These are phyloP conservation scores for Lacanobia wlatinum DNA, from an alignment of 2,888 invertebrate genomes.

Conservation along the genomic window DNA sequence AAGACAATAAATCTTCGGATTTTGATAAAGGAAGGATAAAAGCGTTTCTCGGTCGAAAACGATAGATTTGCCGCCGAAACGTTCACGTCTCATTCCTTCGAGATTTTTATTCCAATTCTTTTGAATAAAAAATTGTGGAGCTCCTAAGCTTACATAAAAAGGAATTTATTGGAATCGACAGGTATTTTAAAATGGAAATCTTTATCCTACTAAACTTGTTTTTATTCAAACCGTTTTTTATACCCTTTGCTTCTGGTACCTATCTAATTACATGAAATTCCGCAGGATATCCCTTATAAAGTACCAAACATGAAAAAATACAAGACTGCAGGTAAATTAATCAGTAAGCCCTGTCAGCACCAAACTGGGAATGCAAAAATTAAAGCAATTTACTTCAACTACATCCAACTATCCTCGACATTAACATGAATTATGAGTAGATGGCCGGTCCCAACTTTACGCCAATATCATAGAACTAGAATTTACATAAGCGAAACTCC, in stretches of 20 bases:
- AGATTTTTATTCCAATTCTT: conserved; percentile 27
- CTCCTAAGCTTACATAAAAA: background rate
- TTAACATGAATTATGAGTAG: conserved; percentile 46
- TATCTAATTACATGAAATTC: no score
- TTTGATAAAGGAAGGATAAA: conserved; percentile 45
- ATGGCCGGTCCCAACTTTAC: conserved; percentile 31
- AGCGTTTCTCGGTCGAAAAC: conserved; percentile 31
- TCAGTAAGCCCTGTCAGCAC: conserved; percentile 34
- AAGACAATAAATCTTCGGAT: conserved; percentile 45
- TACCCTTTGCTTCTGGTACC: no score
- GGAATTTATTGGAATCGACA: conserved; percentile 17
- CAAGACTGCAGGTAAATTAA: conserved; percentile 18
- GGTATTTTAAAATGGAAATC: conserved; percentile 15
- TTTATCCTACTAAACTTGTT: background rate
- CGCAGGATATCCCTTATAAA: background rate
- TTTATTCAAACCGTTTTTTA: background rate
- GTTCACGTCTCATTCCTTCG: conserved; percentile 13
- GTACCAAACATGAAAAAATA: background rate
- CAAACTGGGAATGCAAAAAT: conserved; percentile 15
- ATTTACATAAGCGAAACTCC: conserved; percentile 1
- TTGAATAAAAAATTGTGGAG: conserved; percentile 14
- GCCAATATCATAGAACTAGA: conserved; percentile 20
- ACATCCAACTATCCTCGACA: conserved; percentile 34
- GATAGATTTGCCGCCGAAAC: conserved; percentile 37
- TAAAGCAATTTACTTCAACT: conserved; percentile 40